Conservation (phyloP, 2,888 invertebrate genomes). For the Phyto melanocephala region DNA sequence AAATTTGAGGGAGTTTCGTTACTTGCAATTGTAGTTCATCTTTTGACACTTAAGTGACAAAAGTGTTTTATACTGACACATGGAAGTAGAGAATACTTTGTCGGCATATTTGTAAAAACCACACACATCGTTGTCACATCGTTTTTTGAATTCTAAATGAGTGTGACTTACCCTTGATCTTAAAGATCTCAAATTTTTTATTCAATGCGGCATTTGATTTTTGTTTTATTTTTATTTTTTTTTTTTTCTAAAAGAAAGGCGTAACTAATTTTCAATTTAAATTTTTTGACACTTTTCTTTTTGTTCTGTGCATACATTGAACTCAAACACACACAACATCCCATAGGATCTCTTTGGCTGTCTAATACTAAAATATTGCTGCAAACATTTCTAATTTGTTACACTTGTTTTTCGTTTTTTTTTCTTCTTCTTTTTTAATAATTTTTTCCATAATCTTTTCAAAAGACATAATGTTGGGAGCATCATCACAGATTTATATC, state of each 20-base stretch:
- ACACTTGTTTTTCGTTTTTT: conserved; percentile 51
- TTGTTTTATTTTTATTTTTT: neutral
- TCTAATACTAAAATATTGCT: conserved; percentile 11
- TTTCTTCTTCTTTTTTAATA: neutral
- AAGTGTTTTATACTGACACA: conserved; percentile 36
- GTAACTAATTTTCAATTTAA: conserved; percentile 74
- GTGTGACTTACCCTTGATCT: conserved; percentile 64
- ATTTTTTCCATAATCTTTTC: neutral
- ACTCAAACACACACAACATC: neutral
- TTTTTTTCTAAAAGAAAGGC: conserved; percentile 66
- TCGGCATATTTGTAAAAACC: conserved; percentile 46
- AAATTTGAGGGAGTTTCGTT: conserved; percentile 31
- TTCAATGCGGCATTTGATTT: neutral
- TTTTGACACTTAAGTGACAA: conserved; percentile 61
- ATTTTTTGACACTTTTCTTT: conserved; percentile 67
- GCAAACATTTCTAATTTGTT: conserved; percentile 55
- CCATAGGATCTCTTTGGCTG: neutral
- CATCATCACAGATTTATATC: conserved; percentile 45
- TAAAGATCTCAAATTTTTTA: conserved; percentile 30
- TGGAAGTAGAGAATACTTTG: conserved; percentile 9
- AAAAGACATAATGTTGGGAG: neutral
- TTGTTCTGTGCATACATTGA: conserved; percentile 1
- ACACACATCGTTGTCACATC: conserved; percentile 50
- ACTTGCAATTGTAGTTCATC: conserved; percentile 51
- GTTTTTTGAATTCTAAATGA: conserved; percentile 2